Percentiles rank a stretch among this genome's conserved stretches.
phyloP scores from a whole-genome alignment of 2,113 vertebrate genomes.

The Cavia aperea region DNA sequence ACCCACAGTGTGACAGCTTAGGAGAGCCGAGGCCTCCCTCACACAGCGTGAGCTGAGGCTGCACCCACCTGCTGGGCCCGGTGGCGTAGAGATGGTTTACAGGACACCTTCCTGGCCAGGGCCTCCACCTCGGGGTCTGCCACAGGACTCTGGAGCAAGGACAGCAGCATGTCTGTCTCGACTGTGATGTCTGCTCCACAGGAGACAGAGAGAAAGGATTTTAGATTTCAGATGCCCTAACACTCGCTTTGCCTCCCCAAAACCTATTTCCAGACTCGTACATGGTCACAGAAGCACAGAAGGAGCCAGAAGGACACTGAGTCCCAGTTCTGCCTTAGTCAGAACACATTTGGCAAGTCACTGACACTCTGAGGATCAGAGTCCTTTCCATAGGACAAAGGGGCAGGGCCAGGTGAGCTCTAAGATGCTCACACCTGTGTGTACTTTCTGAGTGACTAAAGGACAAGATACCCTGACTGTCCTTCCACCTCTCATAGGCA shows the following conservation, averaged over 20 bases:
- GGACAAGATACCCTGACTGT: not conserved
- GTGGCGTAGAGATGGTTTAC: constrained; percentile 38
- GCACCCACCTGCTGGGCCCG: constrained; percentile 54
- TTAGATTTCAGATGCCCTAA: not conserved
- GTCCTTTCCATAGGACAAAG: not conserved
- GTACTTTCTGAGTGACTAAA: not conserved
- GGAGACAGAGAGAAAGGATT: not conserved
- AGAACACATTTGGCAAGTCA: accelerated
- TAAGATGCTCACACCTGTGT: not conserved
- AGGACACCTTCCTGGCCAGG: constrained; percentile 70
- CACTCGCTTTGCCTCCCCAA: not conserved
- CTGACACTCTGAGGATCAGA: not conserved
- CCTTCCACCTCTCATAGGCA: too few species aligned
- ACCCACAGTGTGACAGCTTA: accelerated
- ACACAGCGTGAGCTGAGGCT: accelerated
- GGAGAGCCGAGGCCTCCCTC: not conserved
- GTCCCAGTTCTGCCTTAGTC: not conserved
- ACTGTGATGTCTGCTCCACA: constrained; percentile 64
- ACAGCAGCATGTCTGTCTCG: constrained; percentile 73
- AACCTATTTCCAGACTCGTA: not conserved
- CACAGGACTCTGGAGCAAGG: constrained; percentile 69
- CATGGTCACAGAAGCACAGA: accelerated
- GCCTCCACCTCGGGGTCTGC: constrained; percentile 59
- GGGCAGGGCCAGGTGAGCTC: not conserved
- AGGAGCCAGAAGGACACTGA: not conserved